phyloP scores from a whole-genome alignment of 2,797 vertebrate genomes.

The Eremophila alpestris region DNA sequence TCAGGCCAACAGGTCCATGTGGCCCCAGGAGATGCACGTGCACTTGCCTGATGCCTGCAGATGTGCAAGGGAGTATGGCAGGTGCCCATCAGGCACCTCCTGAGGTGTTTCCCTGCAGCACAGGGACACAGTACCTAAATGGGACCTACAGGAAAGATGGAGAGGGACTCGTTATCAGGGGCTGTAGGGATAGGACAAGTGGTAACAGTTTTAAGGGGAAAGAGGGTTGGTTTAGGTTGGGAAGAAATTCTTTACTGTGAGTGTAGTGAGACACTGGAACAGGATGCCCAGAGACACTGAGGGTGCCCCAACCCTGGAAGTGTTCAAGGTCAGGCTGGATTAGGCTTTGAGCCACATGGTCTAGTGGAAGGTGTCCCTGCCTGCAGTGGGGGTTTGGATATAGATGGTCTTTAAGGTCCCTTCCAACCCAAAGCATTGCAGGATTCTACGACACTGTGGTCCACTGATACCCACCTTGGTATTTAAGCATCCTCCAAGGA shows the following conservation, averaged over 20 bases:
- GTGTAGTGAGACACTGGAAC: background rate
- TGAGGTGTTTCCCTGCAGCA: background rate
- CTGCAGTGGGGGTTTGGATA: background rate
- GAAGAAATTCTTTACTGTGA: background rate
- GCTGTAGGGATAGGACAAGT: rapidly evolving
- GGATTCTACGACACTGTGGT: background rate
- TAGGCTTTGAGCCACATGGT: background rate
- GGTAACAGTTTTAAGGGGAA: background rate
- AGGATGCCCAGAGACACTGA: background rate
- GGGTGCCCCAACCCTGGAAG: background rate
- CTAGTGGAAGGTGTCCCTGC: background rate
- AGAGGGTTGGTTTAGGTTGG: background rate
- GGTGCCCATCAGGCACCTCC: background rate
- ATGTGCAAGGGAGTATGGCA: background rate
- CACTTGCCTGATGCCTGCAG: background rate
- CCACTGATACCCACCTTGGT: background rate
- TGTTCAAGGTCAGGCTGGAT: background rate
- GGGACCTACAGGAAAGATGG: background rate
- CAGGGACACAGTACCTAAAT: background rate
- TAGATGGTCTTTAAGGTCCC: background rate
- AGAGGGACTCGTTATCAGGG: background rate
- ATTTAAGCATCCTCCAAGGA: background rate
- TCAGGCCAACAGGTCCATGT: background rate
- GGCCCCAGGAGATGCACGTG: background rate
- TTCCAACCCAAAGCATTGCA: background rate